These are phyloP conservation scores for Sinonovacula constricta DNA, from an alignment of 1,140 invertebrate genomes.

Conservation along the genomic window DNA sequence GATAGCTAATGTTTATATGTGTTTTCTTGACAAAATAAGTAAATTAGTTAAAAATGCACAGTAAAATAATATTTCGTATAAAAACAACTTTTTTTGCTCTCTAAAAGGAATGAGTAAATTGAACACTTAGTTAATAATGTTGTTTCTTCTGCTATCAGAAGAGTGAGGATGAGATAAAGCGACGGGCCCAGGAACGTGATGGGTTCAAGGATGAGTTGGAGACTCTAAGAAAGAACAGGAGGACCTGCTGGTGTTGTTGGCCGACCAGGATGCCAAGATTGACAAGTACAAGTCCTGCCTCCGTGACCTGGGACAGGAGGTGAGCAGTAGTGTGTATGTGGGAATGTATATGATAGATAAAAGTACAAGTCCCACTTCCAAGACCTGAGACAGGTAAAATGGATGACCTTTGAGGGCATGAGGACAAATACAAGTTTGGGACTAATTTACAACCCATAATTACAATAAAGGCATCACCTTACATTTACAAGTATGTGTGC, in stretches of 20 bases:
- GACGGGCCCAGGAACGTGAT: slow-evolving; percentile 65
- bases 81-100: too few relatives aligned
- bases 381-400: neutral
- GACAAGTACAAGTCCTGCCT: slow-evolving; percentile 85
- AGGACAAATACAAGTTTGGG: neutral
- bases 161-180: slow-evolving; percentile 73
- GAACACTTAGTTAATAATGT: too few relatives aligned
- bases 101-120: too few relatives aligned
- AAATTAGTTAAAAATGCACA: too few relatives aligned
- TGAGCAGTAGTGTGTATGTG: slow-evolving; percentile 69
- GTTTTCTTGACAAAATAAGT: too few relatives aligned
- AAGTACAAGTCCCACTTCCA: neutral
- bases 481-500: neutral
- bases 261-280: slow-evolving; percentile 90
- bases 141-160: too few relatives aligned
- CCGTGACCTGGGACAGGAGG: slow-evolving; percentile 84
- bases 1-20: too few relatives aligned
- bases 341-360: neutral
- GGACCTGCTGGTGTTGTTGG: slow-evolving; percentile 90
- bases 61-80: too few relatives aligned
- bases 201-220: slow-evolving; percentile 82
- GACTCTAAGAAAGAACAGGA: slow-evolving; percentile 92
- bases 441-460: neutral
- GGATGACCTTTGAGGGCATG: neutral
- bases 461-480: neutral